phyloP scores from a whole-genome alignment of 2,113 vertebrate species.

The Conger conger region DNA sequence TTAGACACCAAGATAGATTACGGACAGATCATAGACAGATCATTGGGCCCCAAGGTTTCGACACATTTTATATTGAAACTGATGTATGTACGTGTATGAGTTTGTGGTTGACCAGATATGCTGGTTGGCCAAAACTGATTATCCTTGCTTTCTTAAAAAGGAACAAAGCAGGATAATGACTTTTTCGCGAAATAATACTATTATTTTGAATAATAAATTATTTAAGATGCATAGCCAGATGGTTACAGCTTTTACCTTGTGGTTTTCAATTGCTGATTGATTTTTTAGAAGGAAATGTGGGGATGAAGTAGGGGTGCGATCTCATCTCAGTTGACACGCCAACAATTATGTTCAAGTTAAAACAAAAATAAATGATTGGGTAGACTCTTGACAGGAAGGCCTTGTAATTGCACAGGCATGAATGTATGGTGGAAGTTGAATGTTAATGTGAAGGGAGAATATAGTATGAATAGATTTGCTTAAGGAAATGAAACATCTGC shows the following conservation, averaged over 20 bases:
- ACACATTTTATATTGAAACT: too few species aligned
- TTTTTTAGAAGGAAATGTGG: slow-evolving; percentile 50
- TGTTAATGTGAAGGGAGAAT: neutral
- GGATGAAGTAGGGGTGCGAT: slow-evolving; percentile 47
- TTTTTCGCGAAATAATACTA: neutral
- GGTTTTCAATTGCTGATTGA: slow-evolving; percentile 3
- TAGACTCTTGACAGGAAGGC: slow-evolving; percentile 47
- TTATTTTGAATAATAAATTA: too few species aligned
- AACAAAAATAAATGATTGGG: slow-evolving; percentile 54
- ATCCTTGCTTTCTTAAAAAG: neutral
- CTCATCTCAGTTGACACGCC: slow-evolving; percentile 53
- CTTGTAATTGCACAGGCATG: slow-evolving; percentile 56
- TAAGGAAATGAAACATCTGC: neutral
- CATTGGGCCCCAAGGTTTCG: too few species aligned
- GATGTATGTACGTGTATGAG: neutral
- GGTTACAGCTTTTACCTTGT: neutral
- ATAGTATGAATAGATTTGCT: slow-evolving; percentile 8
- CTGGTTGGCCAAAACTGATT: neutral
- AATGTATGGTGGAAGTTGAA: slow-evolving; percentile 32
- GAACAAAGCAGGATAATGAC: neutral
- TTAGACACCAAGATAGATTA: neutral
- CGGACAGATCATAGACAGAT: too few species aligned
- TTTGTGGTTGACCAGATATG: neutral
- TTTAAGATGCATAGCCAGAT: neutral
- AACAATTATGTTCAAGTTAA: slow-evolving; percentile 53